Conservation (phyloP, 2,113 vertebrate species). For the Nycticebus coucang region DNA sequence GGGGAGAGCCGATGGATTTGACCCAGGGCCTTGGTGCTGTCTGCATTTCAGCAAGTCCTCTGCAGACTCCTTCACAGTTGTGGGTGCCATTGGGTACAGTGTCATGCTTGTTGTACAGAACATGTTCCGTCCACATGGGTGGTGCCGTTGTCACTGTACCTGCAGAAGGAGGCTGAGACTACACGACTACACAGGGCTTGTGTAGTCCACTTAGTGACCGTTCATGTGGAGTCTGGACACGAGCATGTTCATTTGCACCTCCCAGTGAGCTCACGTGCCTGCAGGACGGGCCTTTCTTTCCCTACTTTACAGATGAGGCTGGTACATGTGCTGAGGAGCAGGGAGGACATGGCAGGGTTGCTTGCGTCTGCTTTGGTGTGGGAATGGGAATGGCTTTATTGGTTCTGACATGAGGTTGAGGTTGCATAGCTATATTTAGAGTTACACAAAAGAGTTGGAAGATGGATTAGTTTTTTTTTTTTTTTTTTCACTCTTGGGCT, state of each 20-base stretch:
- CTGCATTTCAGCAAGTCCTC: neutral
- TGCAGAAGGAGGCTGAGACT: neutral
- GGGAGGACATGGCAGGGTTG: neutral
- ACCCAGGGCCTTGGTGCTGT: neutral
- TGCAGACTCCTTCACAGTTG: fast-evolving
- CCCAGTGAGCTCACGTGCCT: neutral
- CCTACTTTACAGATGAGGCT: neutral
- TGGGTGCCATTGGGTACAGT: neutral
- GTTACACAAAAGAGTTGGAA: no score
- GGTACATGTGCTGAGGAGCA: neutral
- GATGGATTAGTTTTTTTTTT: neutral
- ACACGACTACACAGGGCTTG: fast-evolving
- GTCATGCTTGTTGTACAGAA: neutral
- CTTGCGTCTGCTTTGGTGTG: neutral
- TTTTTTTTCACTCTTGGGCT: no score
- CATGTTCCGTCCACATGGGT: fast-evolving
- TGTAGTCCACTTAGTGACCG: neutral
- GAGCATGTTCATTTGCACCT: neutral
- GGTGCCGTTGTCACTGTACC: neutral
- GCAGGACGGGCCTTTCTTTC: neutral
- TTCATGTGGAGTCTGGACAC: fast-evolving
- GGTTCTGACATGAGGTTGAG: neutral
- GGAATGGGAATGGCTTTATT: no score
- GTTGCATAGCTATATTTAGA: no score
- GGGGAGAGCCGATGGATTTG: neutral